Conservation (phyloP, 2,113 vertebrate genomes). For the Catagonus wagneri region DNA sequence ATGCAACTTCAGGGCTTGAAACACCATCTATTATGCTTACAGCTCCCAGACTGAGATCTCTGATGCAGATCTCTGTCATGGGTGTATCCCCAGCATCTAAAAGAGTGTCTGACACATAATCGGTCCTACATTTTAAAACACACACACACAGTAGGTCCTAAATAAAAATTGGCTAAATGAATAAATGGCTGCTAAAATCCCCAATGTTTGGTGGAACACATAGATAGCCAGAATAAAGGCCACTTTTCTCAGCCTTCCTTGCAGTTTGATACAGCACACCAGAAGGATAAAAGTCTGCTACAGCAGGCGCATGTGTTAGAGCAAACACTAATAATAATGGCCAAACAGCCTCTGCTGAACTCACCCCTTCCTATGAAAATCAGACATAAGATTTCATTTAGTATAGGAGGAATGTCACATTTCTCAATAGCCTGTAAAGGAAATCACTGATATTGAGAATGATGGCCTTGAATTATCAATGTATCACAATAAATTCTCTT, state of each 20-base stretch:
- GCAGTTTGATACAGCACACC: no score
- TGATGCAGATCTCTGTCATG: neutral
- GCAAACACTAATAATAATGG: neutral
- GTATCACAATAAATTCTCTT: neutral
- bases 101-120: neutral
- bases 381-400: neutral
- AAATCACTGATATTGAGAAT: neutral
- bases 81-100: neutral
- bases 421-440: neutral
- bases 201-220: neutral
- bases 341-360: neutral
- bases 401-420: neutral
- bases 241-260: neutral
- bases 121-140: neutral
- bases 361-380: neutral
- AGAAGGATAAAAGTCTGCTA: neutral
- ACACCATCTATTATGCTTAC: neutral
- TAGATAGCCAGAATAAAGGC: neutral
- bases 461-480: neutral
- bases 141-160: neutral
- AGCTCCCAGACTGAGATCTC: neutral
- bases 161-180: conserved; percentile 5
- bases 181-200: neutral
- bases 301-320: neutral
- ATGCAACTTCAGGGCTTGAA: neutral